Percentiles rank a stretch among this genome's conserved stretches.
phyloP scores from a whole-genome alignment of 1,140 invertebrate species.

The Zophobas atratus region DNA sequence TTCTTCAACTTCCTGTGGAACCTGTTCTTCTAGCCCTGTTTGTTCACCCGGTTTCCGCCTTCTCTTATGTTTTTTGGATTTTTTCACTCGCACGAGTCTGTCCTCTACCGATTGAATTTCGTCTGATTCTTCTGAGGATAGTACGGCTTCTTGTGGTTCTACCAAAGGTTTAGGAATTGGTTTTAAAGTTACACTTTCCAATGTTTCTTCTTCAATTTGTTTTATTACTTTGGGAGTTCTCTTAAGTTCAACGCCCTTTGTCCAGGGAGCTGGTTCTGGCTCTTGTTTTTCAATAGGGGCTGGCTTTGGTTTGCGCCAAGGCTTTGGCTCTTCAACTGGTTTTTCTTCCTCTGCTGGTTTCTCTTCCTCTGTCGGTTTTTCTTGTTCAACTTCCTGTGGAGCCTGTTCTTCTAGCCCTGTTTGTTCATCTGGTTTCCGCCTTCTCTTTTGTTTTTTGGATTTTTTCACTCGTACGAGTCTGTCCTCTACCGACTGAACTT shows the following conservation, averaged over 20 bases:
- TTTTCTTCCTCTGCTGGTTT: conserved; percentile 59
- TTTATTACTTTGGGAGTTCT: background rate
- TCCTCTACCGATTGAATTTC: conserved; percentile 26
- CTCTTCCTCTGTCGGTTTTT: conserved; percentile 64
- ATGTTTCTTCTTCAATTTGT: too few species aligned
- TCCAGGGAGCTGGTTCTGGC: too few species aligned
- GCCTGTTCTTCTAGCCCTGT: conserved; percentile 54
- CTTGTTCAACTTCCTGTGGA: conserved; percentile 60
- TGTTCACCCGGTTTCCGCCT: conserved; percentile 47
- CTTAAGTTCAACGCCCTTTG: background rate
- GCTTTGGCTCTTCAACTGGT: too few species aligned
- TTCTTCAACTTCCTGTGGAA: conserved; percentile 41
- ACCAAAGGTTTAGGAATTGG: conserved; percentile 60
- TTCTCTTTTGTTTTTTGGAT: conserved; percentile 59
- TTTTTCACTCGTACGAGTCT: conserved; percentile 55
- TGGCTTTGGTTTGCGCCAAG: too few species aligned
- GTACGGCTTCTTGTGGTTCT: conserved; percentile 59
- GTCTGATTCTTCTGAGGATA: background rate
- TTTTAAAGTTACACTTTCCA: conserved; percentile 48
- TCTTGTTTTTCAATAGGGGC: too few species aligned
- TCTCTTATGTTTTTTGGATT: conserved; percentile 57
- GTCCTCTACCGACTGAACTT: conserved; percentile 9
- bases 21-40: conserved; percentile 46
- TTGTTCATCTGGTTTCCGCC: conserved; percentile 49
- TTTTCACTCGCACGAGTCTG: conserved; percentile 22